Base-by-base conservation (phyloP, 2,888 invertebrate genomes). In the Amiota mariae region DNA sequence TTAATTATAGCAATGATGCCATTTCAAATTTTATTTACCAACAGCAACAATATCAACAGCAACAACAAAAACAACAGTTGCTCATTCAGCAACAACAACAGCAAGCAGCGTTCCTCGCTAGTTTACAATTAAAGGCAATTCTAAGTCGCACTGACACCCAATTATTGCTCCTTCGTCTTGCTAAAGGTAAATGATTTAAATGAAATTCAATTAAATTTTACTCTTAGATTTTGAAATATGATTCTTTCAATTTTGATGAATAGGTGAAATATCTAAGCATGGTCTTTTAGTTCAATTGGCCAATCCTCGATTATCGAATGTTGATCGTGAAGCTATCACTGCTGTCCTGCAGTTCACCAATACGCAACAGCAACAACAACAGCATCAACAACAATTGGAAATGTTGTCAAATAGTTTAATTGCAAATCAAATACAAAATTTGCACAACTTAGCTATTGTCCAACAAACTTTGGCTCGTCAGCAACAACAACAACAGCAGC, bases 191-290 rank as follows among this genome's bases (percentile, higher is more conserved):
- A 36, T 59, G n/a, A 13, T 8, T 57, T 57, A 46, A 13, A 15
- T 47, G 2, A 49, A 59, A 13, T 70, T 36, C 36, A 4, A 6
- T 36, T 36, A 54, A 18, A 8, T 48, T 3, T 20, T 24, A 54
- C 13, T 36, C 6, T 36, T 36, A 2, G 54, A 10, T 54, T 54
- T 54, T 54, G 6, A 54, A 0, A 54, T 54, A 8, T 54, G 15
- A 2, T 66, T 36, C 0, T n/a, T n/a, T 10, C n/a, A n/a, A n/a
- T n/a, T 18, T 36, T 2, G 20, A 72, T 73, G 0, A 36, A 36
- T 18, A 87, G 88, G 89, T 24, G 89, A 89, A 72, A 89, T 89
- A 10, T 89, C 89, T 0, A 89, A 89, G 74, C 89, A 89, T 70
- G 89, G 89, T 0, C 74, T 89, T 2, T 72, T 89, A 11, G 84